Conservation (phyloP, 2,888 invertebrate genomes). For the Tricholauxania praeusta region DNA sequence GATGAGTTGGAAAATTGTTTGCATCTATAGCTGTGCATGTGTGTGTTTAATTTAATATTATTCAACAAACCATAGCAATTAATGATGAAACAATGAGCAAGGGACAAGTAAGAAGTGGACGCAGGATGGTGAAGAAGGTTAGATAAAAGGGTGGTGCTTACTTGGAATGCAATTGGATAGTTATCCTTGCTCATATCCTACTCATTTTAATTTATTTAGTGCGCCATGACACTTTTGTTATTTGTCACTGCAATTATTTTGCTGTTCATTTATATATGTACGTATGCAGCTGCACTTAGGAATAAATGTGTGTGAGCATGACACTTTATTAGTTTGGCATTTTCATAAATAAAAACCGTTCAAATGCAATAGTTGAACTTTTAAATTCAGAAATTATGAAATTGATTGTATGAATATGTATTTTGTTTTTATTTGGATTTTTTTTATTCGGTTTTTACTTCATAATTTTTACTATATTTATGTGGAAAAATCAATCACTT, state of each 20-base stretch:
- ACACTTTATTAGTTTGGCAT: constrained; percentile 18
- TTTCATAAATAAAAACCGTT: neutral
- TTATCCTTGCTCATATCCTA: neutral
- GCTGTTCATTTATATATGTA: neutral
- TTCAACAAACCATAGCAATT: constrained; percentile 20
- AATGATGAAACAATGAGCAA: constrained; percentile 16
- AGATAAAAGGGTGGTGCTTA: neutral
- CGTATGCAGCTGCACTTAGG: neutral
- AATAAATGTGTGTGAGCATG: neutral
- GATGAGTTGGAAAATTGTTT: constrained; percentile 19
- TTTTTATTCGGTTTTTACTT: too few species aligned
- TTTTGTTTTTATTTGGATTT: too few species aligned
- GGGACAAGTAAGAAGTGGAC: neutral
- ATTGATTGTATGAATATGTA: too few species aligned
- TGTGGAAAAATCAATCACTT: too few species aligned
- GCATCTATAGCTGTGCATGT: too few species aligned
- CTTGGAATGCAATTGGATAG: too few species aligned
- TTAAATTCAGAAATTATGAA: too few species aligned
- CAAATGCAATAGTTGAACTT: too few species aligned
- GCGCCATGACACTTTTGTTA: constrained; percentile 48
- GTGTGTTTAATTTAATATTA: too few species aligned
- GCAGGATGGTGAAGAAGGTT: neutral
- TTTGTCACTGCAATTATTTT: constrained; percentile 49
- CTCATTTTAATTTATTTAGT: constrained; percentile 49
- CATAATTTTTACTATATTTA: too few species aligned